A percentile compares a stretch with the other conserved stretches of the same genome.
These are phyloP conservation scores for Zosterops japonicus DNA, from an alignment of 2,113 vertebrate species.

Conservation along the genomic window DNA sequence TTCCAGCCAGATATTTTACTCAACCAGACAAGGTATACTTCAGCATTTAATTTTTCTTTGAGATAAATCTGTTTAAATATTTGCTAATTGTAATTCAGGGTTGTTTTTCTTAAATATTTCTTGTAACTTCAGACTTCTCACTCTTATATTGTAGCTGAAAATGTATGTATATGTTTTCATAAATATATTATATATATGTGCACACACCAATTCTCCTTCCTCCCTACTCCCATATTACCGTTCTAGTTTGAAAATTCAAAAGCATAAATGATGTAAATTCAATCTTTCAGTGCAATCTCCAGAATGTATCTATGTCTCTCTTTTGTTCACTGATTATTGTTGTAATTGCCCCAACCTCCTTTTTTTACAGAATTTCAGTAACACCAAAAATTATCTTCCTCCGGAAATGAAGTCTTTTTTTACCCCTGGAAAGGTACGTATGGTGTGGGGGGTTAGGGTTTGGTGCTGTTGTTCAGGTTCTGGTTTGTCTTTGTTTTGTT, in stretches of 20 bases:
- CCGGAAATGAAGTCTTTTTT: conserved; percentile 98
- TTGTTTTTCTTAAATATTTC: not conserved
- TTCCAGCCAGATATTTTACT: conserved; percentile 93
- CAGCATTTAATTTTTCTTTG: conserved; percentile 3
- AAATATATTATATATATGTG: not conserved
- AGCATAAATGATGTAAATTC: not conserved
- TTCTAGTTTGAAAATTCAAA: not conserved
- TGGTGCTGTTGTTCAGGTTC: not conserved
- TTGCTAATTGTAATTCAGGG: not conserved
- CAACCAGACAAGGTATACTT: conserved; percentile 93
- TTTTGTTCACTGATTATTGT: not conserved
- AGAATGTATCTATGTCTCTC: not conserved
- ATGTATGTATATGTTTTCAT: not conserved
- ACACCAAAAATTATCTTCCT: conserved; percentile 98
- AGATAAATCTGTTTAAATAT: not conserved
- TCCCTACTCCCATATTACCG: not conserved
- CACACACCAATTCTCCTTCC: not conserved
- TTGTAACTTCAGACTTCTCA: not conserved
- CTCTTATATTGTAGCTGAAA: not conserved
- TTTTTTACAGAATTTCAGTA: conserved; percentile 91
- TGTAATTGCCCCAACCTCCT: not conserved
- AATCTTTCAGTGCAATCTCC: not conserved
- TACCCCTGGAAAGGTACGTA: conserved; percentile 92
- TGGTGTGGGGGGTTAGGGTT: not conserved
- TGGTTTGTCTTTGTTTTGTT: not conserved